Conservation (phyloP, 2,888 invertebrate genomes). For the Elysia crispata region DNA sequence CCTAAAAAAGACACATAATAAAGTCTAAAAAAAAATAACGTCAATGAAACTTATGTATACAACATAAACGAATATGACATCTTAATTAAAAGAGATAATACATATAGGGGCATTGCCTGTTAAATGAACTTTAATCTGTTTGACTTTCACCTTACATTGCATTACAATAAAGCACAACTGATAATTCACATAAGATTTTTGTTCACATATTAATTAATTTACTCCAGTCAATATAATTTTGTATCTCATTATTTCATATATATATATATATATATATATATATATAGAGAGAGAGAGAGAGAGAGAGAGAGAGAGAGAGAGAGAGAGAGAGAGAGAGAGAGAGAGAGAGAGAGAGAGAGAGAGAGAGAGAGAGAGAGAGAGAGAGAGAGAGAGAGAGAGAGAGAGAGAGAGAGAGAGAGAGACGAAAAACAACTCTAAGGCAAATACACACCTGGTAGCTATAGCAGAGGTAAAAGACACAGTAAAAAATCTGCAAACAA, state of each 20-base stretch:
- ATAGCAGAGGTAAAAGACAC: too few relatives aligned
- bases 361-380: constrained; percentile 24
- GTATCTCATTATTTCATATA: neutral
- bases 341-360: constrained; percentile 29
- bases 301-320: constrained; percentile 21
- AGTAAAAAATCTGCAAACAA: too few relatives aligned
- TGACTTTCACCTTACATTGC: too few relatives aligned
- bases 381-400: constrained; percentile 19
- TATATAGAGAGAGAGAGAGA: neutral
- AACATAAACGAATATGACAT: too few relatives aligned
- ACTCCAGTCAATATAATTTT: neutral
- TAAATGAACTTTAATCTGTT: too few relatives aligned
- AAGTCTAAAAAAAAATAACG: too few relatives aligned
- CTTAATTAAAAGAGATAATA: too few relatives aligned
- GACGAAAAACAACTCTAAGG: neutral
- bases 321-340: constrained; percentile 21
- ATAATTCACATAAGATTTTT: neutral
- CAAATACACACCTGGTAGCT: too few relatives aligned
- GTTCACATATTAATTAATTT: neutral
- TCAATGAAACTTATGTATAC: too few relatives aligned
- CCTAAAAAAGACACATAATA: too few relatives aligned
- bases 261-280: neutral
- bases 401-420: constrained; percentile 16
- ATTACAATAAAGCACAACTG: too few relatives aligned
- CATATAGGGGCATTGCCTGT: too few relatives aligned